Base-by-base conservation (phyloP, 2,797 vertebrate genomes). In the Orientallactaga sibirica region DNA sequence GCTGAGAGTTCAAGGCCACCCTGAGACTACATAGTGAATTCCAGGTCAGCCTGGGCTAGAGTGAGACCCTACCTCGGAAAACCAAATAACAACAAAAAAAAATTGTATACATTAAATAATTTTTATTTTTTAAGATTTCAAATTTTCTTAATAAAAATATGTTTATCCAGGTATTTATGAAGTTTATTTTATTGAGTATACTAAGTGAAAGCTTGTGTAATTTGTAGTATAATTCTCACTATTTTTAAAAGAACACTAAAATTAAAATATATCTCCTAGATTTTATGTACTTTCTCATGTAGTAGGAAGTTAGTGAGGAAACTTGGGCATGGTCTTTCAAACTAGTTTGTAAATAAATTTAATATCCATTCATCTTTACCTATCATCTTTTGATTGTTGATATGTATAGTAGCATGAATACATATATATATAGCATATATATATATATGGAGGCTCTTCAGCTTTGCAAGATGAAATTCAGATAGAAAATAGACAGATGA, bases 241-340 rank as follows among this genome's bases (percentile, higher is more conserved):
- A 37, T 83, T 88, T 58, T 89, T 74, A 74, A 79, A 93, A 88
- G 25, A 94, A 87, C 62, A 86, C 86, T 91, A 92, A 90, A 93
- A 76, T 62, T 64, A 15, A 74, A 74, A 10, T 74, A 81, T 90
- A 88, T 2, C 9, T 78, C 88, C 37, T 78, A 0, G 74, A 86
- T 86, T 86, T 86, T 27, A 78, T 91, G 41, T 8, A 75, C 15
- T 82, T 79, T 19, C 52, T 82, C 18, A 82, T 29, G 12, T 43
- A 88, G 84, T 52, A 64, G 24, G 22, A 94, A 87, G 80, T 67
- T 88, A 90, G 73, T 33, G 4, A 80, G 55, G 78, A 90, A 86
- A 71, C 25, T 64, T 81, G 61, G n/a, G n/a, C 43, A 19, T 74
- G 37, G 27, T 88, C 68, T 85, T 88, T 19, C 20, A 43, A 48